These are phyloP conservation scores for Antitype chi DNA, from an alignment of 2,888 invertebrate genomes.

Conservation along the genomic window DNA sequence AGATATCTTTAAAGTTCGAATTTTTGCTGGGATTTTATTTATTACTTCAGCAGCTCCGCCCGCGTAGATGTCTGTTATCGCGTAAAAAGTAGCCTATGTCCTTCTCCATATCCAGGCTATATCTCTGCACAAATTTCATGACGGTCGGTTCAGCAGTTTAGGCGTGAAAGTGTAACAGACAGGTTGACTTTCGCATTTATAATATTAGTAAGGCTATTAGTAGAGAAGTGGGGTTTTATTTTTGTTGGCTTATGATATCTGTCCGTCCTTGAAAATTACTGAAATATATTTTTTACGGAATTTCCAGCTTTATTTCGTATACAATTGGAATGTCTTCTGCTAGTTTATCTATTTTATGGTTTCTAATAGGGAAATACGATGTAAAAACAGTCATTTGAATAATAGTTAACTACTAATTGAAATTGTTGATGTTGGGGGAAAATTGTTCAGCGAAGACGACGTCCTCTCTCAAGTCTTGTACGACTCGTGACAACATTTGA, in stretches of 20 bases:
- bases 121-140: too few species aligned
- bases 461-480: neutral
- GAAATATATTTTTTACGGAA: neutral
- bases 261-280: neutral
- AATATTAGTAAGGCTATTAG: too few species aligned
- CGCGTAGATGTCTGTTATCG: too few species aligned
- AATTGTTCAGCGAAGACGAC: neutral
- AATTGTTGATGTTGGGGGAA: neutral
- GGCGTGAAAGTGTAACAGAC: too few species aligned
- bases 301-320: neutral
- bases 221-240: neutral
- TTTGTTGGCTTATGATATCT: neutral
- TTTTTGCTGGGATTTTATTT: neutral
- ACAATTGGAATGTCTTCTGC: neutral
- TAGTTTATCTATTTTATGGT: neutral
- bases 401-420: neutral
- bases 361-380: neutral
- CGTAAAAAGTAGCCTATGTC: too few species aligned
- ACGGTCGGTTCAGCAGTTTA: too few species aligned
- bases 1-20: neutral
- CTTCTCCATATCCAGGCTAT: too few species aligned
- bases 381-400: conserved; percentile 1
- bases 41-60: too few species aligned
- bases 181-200: too few species aligned
- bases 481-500: neutral